A percentile compares a stretch with the other conserved stretches of the same genome.
These are phyloP conservation scores for Procavia capensis DNA, from an alignment of 2,113 vertebrate species.

Conservation along the genomic window DNA sequence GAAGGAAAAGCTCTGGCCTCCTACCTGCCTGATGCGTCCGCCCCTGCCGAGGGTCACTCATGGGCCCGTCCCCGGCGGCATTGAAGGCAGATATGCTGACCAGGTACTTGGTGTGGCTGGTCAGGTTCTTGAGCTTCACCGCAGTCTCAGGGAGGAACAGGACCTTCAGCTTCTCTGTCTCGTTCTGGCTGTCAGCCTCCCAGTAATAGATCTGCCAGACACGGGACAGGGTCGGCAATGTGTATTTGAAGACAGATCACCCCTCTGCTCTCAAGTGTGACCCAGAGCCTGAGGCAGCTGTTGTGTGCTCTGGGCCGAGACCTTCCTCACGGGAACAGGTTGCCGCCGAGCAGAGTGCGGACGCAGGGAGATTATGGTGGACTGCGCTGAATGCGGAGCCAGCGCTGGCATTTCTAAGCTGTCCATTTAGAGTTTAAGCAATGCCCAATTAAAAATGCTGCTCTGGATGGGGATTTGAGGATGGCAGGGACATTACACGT, in stretches of 20 bases:
- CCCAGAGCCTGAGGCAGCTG: neutral
- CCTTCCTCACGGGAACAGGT: neutral
- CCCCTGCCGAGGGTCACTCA: slow-evolving; percentile 90
- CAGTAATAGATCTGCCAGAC: slow-evolving; percentile 93
- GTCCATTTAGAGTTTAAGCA: neutral
- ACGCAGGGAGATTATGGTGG: accelerated
- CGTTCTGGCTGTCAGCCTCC: slow-evolving; percentile 92
- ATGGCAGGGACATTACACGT: accelerated
- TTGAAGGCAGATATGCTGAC: slow-evolving; percentile 95
- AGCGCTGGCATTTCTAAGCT: neutral
- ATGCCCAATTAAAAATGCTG: neutral
- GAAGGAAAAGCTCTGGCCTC: accelerated
- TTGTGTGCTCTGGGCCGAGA: too few species aligned
- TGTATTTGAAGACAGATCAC: accelerated
- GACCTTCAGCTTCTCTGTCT: slow-evolving; percentile 93
- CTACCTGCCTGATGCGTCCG: slow-evolving; percentile 94
- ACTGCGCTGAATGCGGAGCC: accelerated
- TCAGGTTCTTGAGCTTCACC: slow-evolving; percentile 93
- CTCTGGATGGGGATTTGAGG: neutral
- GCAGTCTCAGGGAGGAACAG: slow-evolving; percentile 93
- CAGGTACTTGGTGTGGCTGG: slow-evolving; percentile 94
- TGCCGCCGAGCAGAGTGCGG: neutral
- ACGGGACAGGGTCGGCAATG: neutral
- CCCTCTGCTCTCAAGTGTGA: accelerated
- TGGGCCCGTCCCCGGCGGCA: slow-evolving; percentile 93